Evolutionary conservation across 2,797 vertebrate genomes (phyloP).

Genomic region (Heterohyrax brucei): DNA sequence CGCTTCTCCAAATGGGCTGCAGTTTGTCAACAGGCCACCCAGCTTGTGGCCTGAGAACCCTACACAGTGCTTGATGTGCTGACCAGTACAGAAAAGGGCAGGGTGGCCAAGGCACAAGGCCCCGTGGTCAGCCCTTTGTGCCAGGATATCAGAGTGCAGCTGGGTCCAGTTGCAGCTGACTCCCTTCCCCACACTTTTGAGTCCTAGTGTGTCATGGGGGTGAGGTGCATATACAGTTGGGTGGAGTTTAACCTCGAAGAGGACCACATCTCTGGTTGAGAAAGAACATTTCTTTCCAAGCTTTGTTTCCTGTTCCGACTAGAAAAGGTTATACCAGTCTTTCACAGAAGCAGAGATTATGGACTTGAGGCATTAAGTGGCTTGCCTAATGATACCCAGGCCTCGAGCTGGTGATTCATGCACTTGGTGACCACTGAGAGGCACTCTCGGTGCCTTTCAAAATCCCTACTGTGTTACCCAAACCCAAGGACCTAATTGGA

Average conservation of each 20-base stretch:
- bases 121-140: conserved; percentile 8
- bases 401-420: neutral
- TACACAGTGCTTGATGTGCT: accelerated
- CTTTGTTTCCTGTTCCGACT: neutral
- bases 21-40: neutral
- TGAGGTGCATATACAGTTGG: accelerated
- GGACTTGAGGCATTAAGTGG: neutral
- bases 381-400: neutral
- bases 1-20: neutral
- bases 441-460: neutral
- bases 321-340: neutral
- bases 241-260: neutral
- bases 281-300: neutral
- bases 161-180: conserved; percentile 1
- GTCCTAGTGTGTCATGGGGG: neutral
- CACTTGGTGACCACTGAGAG: neutral
- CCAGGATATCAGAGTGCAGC: conserved; percentile 52
- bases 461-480: neutral
- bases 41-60: neutral
- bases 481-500: neutral
- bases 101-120: neutral
- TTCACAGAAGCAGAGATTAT: neutral
- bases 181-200: conserved; percentile 58
- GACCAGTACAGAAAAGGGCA: conserved; percentile 24
- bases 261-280: neutral